Base-by-base conservation (phyloP, 2,888 invertebrate genomes). In the Noctua janthe region DNA sequence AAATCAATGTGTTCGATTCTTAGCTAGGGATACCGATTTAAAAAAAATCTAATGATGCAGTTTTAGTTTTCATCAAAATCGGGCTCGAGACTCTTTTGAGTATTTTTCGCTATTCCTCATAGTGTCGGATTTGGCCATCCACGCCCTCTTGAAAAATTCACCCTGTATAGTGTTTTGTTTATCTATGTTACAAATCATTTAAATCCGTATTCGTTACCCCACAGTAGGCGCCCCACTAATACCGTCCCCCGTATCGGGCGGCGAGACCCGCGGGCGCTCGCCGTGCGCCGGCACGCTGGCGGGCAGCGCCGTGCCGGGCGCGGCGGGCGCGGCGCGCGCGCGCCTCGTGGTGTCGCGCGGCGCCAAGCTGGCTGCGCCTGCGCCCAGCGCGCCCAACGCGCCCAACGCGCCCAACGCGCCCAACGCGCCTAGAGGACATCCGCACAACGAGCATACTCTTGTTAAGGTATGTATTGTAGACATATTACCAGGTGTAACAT, bases 391-490 rank as follows among this genome's bases (percentile, higher is more conserved):
- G 17, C n/a, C 74, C 23, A 15, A 15, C 0, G n/a, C 35, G 2
- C 72, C 81, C 29, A 29, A 29, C 29, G 78, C 84, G 20, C 86
- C 88, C 7, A 1, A 29, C 43, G 35, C 73, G 17, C n/a, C 74
- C 23, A 15, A 15, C 0, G n/a, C 35, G 2, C 72, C 81, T 0
- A 56, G 81, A 0, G 77, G 87, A 23, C 89, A 88, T 51, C 87
- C 89, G 43, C 88, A 92, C 6, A 90, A 92, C 43, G 97, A 97
- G 81, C 97, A 97, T 56, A 97, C 97, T 0, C 94, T 97, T 0
- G 95, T 96, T 20, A 97, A 97, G 95, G 97, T 96, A 86, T 49
- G 39, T 56, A 23, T 54, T 49, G 43, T 43, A 43, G 43, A 29
- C 29, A 29, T 29, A 29, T 29, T 29, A 29, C 29, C 0, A 29